These are phyloP conservation scores for Thysanoteuthis rhombus DNA, from an alignment of 2,888 invertebrate genomes.

Conservation along the genomic window DNA sequence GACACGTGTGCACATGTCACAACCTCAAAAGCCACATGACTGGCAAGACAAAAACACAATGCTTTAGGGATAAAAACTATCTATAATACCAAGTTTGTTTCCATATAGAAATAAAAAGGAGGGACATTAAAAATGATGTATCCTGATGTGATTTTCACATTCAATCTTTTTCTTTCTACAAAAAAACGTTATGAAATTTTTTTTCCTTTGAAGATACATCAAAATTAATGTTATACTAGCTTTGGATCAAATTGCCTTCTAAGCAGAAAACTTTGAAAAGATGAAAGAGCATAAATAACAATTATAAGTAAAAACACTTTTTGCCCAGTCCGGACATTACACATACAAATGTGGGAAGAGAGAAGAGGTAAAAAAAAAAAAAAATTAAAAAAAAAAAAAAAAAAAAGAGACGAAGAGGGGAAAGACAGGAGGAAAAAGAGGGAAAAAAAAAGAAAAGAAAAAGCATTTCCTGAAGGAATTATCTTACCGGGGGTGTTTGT, in stretches of 20 bases:
- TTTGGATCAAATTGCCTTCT: too few relatives aligned
- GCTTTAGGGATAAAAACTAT: background rate
- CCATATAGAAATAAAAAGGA: too few relatives aligned
- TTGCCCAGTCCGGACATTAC: background rate
- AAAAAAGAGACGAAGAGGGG: conserved; percentile 21
- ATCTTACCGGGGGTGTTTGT: conserved; percentile 46
- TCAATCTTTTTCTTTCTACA: too few relatives aligned
- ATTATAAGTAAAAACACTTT: background rate
- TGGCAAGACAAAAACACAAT: background rate
- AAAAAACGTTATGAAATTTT: too few relatives aligned
- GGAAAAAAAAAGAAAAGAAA: background rate
- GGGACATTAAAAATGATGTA: too few relatives aligned
- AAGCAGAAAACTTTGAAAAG: too few relatives aligned
- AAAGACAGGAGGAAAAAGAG: conserved; percentile 21
- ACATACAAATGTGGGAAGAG: background rate
- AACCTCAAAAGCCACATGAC: background rate
- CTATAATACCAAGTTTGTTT: background rate
- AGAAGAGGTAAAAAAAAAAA: too few relatives aligned
- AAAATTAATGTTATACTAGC: too few relatives aligned
- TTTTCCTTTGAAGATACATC: too few relatives aligned
- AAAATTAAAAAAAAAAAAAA: background rate
- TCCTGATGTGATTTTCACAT: too few relatives aligned
- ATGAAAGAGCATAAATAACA: too few relatives aligned
- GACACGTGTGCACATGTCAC: background rate
- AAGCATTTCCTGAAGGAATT: background rate